Evolutionary conservation across 1,140 invertebrate species (phyloP).

Genomic region (Drosophila paulistorum): DNA sequence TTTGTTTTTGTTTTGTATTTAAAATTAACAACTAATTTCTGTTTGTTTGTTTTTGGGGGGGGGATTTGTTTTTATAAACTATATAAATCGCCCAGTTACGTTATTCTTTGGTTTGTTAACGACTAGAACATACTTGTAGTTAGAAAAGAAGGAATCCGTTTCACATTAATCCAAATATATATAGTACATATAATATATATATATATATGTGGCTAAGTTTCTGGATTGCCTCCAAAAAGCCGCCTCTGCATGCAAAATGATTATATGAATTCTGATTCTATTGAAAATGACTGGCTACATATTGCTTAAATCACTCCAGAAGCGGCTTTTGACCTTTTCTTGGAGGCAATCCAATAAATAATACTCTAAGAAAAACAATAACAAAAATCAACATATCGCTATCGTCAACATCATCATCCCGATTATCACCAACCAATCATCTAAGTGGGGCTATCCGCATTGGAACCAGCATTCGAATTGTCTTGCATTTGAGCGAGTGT

Average conservation of each 20-base stretch:
- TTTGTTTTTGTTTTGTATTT: neutral
- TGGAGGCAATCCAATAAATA: constrained; percentile 35
- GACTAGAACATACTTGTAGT: constrained; percentile 63
- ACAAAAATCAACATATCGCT: constrained; percentile 54
- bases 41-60: neutral
- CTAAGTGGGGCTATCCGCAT: constrained; percentile 82
- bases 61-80: neutral
- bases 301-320: constrained; percentile 70
- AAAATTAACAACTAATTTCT: constrained; percentile 46
- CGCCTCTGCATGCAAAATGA: constrained; percentile 44
- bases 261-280: constrained; percentile 54
- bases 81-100: constrained; percentile 13
- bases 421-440: constrained; percentile 16
- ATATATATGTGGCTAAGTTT: constrained; percentile 47
- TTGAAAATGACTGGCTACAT: constrained; percentile 57
- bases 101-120: constrained; percentile 72
- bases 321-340: constrained; percentile 20
- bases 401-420: constrained; percentile 19
- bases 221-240: constrained; percentile 7
- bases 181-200: constrained; percentile 15
- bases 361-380: constrained; percentile 41
- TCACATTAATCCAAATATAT: constrained; percentile 30
- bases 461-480: constrained; percentile 81
- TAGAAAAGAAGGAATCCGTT: constrained; percentile 75
- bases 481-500: constrained; percentile 88